Base-by-base conservation (phyloP, 1,140 invertebrate genomes). In the Orchestia grillus region DNA sequence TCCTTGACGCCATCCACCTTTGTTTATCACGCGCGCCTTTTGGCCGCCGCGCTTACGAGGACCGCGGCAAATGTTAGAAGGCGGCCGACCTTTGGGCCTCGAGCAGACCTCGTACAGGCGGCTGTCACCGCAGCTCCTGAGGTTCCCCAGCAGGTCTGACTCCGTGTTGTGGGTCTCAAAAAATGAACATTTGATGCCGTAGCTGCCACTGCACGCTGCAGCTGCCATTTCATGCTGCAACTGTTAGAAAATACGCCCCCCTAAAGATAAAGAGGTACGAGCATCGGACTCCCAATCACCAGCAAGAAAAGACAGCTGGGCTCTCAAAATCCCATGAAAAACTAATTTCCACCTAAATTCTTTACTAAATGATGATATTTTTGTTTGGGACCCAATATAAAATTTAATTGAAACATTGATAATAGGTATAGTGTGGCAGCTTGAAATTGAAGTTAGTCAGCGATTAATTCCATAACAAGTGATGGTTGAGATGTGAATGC, bases 1-100 rank as follows among this genome's bases (percentile, higher is more conserved):
- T 44, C 88, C 88, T 44, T 91, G 88, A 44, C 88, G 42, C 88
- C 88, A 91, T 91, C 88, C 44, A 91, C 88, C 88, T 91, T 91
- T 91, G 88, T 91, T 91, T 91, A 91, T 91, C 88, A 91, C 42
- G 41, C 11, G 88, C 16, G 88, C 41, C 88, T 91, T 91, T 91
- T 91, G 88, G 88, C 88, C 4, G 41, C 41, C 41, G 44, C 41
- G 4, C 1, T 28, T 36, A 19, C 88, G 88, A 91, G 41, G 41
- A 41, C 88, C 88, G 23, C 28, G 88, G 88, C 44, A 91, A 91
- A 91, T 91, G 88, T 44, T 91, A 91, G 44, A 91, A 41, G 44
- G 44, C 41, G 41, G 41, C 28, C 88, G 88, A 91, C 88, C 44
- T 44, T 91, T 91, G 4, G 4, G 11, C 41, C 23, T 91, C 62